Evolutionary conservation across 2,113 vertebrate species (phyloP).

Genomic region (Tamias sibiricus): DNA sequence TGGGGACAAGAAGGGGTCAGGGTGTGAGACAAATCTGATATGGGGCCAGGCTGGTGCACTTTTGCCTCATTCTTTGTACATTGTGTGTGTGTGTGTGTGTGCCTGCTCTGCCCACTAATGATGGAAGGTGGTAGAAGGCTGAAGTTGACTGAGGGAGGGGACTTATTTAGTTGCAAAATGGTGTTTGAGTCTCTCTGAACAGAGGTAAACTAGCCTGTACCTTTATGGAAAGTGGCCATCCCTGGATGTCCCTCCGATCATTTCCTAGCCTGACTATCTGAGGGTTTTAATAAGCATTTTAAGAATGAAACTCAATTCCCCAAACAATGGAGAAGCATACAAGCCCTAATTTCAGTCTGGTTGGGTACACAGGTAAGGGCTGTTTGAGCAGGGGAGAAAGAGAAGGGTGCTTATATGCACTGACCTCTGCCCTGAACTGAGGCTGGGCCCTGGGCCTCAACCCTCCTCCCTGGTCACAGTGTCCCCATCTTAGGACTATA

Average conservation of each 20-base stretch:
- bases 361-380: neutral
- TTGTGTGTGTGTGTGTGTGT: too few species aligned
- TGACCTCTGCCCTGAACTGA: neutral
- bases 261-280: neutral
- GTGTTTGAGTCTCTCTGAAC: constrained; percentile 2
- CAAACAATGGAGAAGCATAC: neutral
- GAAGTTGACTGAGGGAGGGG: neutral
- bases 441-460: constrained; percentile 32
- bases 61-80: constrained; percentile 5
- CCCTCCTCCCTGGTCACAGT: neutral
- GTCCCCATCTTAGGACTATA: neutral
- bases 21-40: neutral
- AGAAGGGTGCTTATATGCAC: too few species aligned
- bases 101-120: neutral
- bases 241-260: neutral
- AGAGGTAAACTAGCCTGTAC: neutral
- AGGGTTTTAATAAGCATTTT: neutral
- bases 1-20: neutral
- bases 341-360: neutral
- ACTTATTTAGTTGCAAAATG: neutral
- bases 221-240: neutral
- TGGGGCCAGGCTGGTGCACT: neutral
- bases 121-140: neutral
- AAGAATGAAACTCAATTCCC: neutral
- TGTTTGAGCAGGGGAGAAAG: neutral